Base-by-base conservation (phyloP, 2,888 invertebrate species). In the Orgyia antiqua region DNA sequence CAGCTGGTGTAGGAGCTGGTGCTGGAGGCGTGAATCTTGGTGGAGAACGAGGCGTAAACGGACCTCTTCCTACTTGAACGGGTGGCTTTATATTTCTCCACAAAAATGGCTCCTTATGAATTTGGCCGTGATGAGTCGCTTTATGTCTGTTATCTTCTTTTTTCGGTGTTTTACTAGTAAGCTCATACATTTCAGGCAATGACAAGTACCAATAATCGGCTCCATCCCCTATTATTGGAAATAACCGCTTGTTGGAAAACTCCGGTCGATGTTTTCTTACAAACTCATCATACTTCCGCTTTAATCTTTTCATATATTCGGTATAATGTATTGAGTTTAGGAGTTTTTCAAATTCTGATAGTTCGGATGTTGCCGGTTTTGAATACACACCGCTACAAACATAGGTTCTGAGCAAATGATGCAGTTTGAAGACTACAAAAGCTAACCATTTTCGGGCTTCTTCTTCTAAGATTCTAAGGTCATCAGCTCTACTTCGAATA, bases 151-250 rank as follows among this genome's bases (percentile, higher is more conserved):
- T 63, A 31, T 74, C 51, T 7, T 39, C 33, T 1, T 11, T 13
- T 28, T 32, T 32, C 1, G 51, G 35, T 1, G 41, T 34, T 2
- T 66, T 59, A n/a, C 39, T 36, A n/a, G 84, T 76, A 33, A 86
- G 42, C 39, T 84, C 76, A 39, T 83, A 84, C 82, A 86, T 80
- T 56, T 84, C 84, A n/a, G 80, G 58, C 24, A 86, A 48, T n/a
- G 84, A 82, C 42, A 86, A 53, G 51, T 86, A 86, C 86, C 86
- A 86, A 53, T 84, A 86, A 40, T 84, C 83, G 10, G 69, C 53
- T 4, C 84, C 83, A 38, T 83, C 73, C 8, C 86, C 86, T 43
- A 86, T 84, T 38, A 84, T 68, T 3, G 84, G 86, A 49, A 84
- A 86, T 27, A 84, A 48, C 41, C 69, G 64, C 42, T 84, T 82